phyloP scores from a whole-genome alignment of 2,113 vertebrate species.

The Lepisosteus oculatus region DNA sequence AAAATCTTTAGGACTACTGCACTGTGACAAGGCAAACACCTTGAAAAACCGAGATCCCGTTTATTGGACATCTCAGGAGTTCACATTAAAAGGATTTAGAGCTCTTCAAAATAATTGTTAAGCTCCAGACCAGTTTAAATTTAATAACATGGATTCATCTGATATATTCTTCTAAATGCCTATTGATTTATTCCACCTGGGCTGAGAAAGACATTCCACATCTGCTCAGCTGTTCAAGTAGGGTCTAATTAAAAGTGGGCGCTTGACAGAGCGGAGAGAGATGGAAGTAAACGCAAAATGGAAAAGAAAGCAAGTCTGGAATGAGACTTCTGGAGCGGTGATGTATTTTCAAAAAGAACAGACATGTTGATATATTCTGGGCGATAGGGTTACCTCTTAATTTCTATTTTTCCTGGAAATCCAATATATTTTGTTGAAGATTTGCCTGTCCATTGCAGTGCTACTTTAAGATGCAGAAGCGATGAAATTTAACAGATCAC shows the following conservation, averaged over 20 bases:
- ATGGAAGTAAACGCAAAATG: slow-evolving; percentile 16
- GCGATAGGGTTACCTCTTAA: too few relatives aligned
- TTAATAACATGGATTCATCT: slow-evolving; percentile 66
- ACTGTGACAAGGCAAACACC: neutral
- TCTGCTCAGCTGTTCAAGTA: slow-evolving; percentile 63
- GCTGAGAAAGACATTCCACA: slow-evolving; percentile 70
- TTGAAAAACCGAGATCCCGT: neutral
- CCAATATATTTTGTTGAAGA: too few relatives aligned
- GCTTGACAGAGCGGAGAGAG: slow-evolving; percentile 46
- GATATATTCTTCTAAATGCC: slow-evolving; percentile 49
- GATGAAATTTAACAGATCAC: too few relatives aligned
- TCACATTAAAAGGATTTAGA: slow-evolving; percentile 43
- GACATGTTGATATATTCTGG: too few relatives aligned
- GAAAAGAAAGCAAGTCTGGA: neutral
- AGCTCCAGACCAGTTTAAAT: slow-evolving; percentile 42
- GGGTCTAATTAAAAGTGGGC: slow-evolving; percentile 76
- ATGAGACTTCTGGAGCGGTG: too few relatives aligned
- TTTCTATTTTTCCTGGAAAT: too few relatives aligned
- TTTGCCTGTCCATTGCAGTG: too few relatives aligned
- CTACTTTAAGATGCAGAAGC: too few relatives aligned
- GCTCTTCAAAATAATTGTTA: slow-evolving; percentile 20
- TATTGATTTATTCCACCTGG: slow-evolving; percentile 73
- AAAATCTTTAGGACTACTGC: neutral
- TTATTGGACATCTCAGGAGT: slow-evolving; percentile 30
- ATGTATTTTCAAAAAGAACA: too few relatives aligned